A percentile compares a stretch with the other conserved stretches of the same genome.
phyloP scores from a whole-genome alignment of 2,113 vertebrate genomes.

The Donacobius atricapilla region DNA sequence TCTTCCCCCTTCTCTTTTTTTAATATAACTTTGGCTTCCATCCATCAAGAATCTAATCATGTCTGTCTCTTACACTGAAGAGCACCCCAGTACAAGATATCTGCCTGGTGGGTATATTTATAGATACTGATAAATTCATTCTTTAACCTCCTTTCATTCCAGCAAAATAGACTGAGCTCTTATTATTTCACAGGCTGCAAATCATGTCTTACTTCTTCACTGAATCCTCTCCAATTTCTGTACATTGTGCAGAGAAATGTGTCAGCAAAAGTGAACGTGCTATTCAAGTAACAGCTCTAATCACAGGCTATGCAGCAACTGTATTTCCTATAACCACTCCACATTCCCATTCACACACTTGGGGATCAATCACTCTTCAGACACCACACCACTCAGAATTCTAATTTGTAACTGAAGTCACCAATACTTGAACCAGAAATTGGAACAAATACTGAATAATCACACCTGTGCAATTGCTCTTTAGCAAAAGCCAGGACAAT shows the following conservation, averaged over 20 bases:
- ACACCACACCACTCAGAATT: neutral
- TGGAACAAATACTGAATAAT: neutral
- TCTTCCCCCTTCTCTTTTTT: neutral
- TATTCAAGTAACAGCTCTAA: neutral
- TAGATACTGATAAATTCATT: neutral
- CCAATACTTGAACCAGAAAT: neutral
- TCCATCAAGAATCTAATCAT: neutral
- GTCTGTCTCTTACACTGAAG: neutral
- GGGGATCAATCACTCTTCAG: neutral
- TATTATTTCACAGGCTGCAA: neutral
- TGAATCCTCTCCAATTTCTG: neutral
- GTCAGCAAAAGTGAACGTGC: neutral
- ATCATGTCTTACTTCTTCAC: neutral
- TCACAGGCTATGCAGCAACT: neutral
- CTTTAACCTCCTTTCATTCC: neutral
- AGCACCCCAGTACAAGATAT: neutral
- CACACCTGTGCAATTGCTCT: neutral
- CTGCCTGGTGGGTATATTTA: slow-evolving; percentile 25
- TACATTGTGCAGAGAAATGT: neutral
- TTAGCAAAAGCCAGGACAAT: neutral
- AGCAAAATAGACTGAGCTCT: neutral
- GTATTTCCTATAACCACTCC: neutral
- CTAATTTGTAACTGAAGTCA: neutral
- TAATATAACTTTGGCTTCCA: neutral
- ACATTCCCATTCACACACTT: neutral